Evolutionary conservation across 92 coral and sea anemone species (phyloP), one percentile per base, ranked within the genome.

Genomic region (Phenganax subtilis): DNA sequence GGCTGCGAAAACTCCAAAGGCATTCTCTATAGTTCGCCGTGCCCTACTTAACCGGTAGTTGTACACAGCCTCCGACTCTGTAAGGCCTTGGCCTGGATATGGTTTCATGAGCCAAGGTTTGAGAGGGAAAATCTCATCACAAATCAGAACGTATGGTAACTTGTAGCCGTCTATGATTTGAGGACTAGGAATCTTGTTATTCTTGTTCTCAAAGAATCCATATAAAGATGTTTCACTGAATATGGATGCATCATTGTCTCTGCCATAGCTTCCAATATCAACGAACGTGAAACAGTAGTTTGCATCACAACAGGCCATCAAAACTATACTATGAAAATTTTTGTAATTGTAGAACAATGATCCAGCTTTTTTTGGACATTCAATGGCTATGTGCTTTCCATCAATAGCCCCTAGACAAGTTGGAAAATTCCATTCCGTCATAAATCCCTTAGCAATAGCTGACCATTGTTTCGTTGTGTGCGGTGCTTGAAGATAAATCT

Each of bases 271-370:
- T 20, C 87, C 90, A 12, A 87, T 71, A 54, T 87, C 87, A 58
- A 87, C 87, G 7, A 68, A 63, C 6, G 87, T 87, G 75, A 87
- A 87, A 25, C 77, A 69, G 77, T 88, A 85, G 12, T 78, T 87
- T 25, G 85, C 85, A 72, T 87, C 90, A 27, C 90, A 81, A n/a
- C 27, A 56, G 9, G 90, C 90, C 62, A 87, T 55, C 25, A 87
- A 80, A 14, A 87, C 85, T 37, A 85, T 88, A 27, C 90, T 88
- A 61, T 85, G 83, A 57, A 85, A 72, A n/a, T 81, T 84, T 88
- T 88, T 88, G 80, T 85, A 85, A 81, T 85, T 85, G 58, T 67
- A 83, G 57, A 69, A 85, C 15, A 11, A 65, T 9, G 85, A 81
- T 14, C 85, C 85, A 14, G 71, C 63, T 44, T 75, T 74, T 17